Conservation (phyloP, 2,888 invertebrate genomes). For the Hyposoter dolosus region DNA sequence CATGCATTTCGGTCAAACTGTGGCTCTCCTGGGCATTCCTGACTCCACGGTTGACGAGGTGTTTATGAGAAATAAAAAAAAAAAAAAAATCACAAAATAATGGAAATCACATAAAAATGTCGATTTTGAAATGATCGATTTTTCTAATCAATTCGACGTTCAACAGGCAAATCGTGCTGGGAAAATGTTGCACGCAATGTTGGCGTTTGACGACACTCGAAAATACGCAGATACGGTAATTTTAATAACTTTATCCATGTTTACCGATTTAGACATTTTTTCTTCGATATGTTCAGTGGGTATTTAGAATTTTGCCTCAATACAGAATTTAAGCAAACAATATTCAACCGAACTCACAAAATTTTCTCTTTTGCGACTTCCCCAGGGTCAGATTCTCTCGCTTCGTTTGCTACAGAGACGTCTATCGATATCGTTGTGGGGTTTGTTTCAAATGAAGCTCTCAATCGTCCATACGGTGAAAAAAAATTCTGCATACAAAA, state of each 20-base stretch:
- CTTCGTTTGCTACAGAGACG: constrained; percentile 62
- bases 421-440: constrained; percentile 63
- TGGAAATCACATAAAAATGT: not conserved
- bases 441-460: constrained; percentile 61
- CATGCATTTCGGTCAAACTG: constrained; percentile 40
- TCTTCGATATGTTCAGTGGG: no score
- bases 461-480: constrained; percentile 58
- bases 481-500: not conserved
- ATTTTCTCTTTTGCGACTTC: not conserved
- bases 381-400: constrained; percentile 62
- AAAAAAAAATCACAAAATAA: not conserved
- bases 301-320: no score
- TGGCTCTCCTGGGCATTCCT: constrained; percentile 44
- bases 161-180: constrained; percentile 66
- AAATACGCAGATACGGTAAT: constrained; percentile 56
- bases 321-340: not conserved
- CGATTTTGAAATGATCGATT: not conserved
- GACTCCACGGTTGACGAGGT: constrained; percentile 63
- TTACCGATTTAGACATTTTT: not conserved
- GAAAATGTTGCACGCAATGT: constrained; percentile 61
- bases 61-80: not conserved
- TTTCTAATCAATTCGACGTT: constrained; percentile 1
- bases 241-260: not conserved
- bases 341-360: not conserved
- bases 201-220: constrained; percentile 27